Base-by-base conservation (phyloP, 2,888 invertebrate genomes). In the Tubulanus polymorphus region DNA sequence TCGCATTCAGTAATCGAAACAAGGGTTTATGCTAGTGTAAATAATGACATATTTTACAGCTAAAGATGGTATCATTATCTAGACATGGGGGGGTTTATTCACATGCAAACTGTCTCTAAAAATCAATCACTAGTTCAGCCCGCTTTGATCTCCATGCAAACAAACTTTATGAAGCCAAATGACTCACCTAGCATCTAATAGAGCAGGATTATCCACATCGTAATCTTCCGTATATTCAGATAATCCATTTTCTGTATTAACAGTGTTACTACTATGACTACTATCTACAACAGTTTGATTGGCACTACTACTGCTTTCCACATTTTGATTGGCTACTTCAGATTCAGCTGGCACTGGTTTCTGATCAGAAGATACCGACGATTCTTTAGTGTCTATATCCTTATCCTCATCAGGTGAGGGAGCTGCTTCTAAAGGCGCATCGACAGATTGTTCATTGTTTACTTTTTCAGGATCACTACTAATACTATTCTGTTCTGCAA, bases 351-450 rank as follows among this genome's bases (percentile, higher is more conserved):
- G 20, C 20, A 23, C 41, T 23, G 41, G 18, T 18, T 18, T 23
- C 18, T 23, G 18, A 41, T 41, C 41, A 23, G 23, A 41, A 20
- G 41, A n/a, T n/a, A n/a, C n/a, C n/a, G n/a, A n/a, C n/a, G n/a
- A n/a, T 35, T 35, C 35, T n/a, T 35, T 20, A 23, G 48, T 47
- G 23, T 47, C 48, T 18, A 47, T 27, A 20, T 47, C 48, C 23
- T 47, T 47, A 23, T 47, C 48, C 27, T 47, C 48, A 20, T 47
- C 48, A 8, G 48, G 26, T 35, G 10, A n/a, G n/a, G 35, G n/a
- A 35, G n/a, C 35, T 35, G n/a, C n/a, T n/a, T n/a, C n/a, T n/a
- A n/a, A n/a, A n/a, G n/a, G n/a, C n/a, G n/a, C n/a, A n/a, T n/a
- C n/a, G n/a, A n/a, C n/a, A n/a, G n/a, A n/a, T n/a, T n/a, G n/a